These are phyloP conservation scores for Venturia canescens DNA, from an alignment of 1,140 invertebrate species.

Conservation along the genomic window DNA sequence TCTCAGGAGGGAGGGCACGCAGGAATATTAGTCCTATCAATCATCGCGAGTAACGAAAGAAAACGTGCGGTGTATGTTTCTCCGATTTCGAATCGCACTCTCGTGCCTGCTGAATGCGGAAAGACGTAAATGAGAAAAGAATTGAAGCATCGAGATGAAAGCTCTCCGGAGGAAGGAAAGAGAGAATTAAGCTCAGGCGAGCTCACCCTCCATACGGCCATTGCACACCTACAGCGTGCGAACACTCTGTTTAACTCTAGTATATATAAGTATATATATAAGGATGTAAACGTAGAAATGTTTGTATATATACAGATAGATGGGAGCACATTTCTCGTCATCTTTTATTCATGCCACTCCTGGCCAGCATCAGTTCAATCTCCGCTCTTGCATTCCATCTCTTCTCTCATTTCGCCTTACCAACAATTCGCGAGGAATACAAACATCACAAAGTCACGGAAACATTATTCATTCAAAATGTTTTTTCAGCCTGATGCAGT, in stretches of 20 bases:
- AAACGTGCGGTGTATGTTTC: neutral
- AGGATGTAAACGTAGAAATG: neutral
- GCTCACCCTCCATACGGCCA: conserved; percentile 44
- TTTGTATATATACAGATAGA: neutral
- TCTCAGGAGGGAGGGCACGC: conserved; percentile 39
- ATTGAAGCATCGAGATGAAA: neutral
- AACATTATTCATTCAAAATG: conserved; percentile 34
- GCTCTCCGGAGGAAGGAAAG: conserved; percentile 28
- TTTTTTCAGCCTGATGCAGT: neutral
- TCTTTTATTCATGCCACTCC: conserved; percentile 69
- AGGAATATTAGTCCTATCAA: conserved; percentile 76
- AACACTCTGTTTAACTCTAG: conserved; percentile 43
- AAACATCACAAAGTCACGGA: neutral
- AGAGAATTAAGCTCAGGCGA: conserved; percentile 22
- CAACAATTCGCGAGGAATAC: neutral
- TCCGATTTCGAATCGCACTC: conserved; percentile 46
- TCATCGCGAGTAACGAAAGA: conserved; percentile 63
- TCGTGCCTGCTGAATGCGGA: conserved; percentile 48
- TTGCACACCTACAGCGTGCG: conserved; percentile 56
- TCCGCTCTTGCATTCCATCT: conserved; percentile 51
- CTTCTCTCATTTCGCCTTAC: conserved; percentile 31
- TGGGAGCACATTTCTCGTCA: conserved; percentile 52
- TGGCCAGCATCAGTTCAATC: conserved; percentile 40
- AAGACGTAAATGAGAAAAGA: conserved; percentile 26
- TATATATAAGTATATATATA: conserved; percentile 4